Conservation (phyloP, 2,113 vertebrate genomes). For the Saiga tatarica region DNA sequence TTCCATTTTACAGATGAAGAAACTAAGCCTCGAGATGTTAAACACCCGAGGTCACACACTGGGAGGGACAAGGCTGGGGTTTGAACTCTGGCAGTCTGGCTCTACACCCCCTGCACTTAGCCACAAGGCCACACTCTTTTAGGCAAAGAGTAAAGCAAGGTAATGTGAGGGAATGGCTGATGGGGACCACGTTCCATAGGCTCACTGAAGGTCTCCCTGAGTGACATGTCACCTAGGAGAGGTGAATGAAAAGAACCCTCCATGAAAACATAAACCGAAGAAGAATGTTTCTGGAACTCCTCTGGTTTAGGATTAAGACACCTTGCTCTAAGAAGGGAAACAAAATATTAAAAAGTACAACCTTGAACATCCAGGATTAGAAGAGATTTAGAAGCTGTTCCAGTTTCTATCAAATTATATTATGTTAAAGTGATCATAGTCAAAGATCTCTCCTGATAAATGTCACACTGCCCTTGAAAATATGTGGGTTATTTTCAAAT, state of each 20-base stretch:
- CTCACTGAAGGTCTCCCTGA: not conserved
- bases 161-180: not conserved
- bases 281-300: not conserved
- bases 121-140: not conserved
- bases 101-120: not conserved
- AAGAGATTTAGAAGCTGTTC: not conserved
- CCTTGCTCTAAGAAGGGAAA: not conserved
- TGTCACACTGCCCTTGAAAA: not conserved
- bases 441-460: not conserved
- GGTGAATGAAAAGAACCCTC: not conserved
- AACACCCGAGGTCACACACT: not conserved
- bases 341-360: not conserved
- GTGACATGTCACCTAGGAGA: not conserved
- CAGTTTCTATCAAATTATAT: not conserved
- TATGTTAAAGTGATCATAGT: not conserved
- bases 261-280: not conserved
- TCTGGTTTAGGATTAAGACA: not conserved
- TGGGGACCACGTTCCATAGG: not conserved
- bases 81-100: not conserved
- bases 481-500: not conserved
- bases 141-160: not conserved
- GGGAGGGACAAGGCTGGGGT: not conserved
- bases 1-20: constrained; percentile 3
- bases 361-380: not conserved
- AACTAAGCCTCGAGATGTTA: not conserved